Evolutionary conservation across 1,140 invertebrate species (phyloP).

Genomic region (Antheraea mylitta): DNA sequence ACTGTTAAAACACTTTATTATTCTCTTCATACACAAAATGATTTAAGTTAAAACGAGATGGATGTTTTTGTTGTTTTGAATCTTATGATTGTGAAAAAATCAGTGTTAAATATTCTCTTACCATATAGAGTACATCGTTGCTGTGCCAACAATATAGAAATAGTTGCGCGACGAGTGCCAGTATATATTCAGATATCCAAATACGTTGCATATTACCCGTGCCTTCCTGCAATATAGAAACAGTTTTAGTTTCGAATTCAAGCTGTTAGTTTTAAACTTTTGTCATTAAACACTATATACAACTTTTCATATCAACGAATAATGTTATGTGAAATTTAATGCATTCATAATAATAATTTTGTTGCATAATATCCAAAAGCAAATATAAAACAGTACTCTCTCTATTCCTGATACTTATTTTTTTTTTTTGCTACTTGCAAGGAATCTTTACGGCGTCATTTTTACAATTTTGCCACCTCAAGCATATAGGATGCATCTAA

Average conservation of each 20-base stretch:
- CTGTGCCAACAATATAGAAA: constrained; percentile 68
- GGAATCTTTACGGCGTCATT: no score
- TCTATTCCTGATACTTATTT: no score
- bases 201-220: constrained; percentile 52
- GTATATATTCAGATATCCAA: constrained; percentile 57
- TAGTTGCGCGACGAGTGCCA: constrained; percentile 54
- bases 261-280: neutral
- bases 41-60: no score
- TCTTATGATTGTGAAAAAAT: no score
- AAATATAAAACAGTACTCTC: no score
- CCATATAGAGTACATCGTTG: constrained; percentile 48
- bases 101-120: constrained; percentile 16
- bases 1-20: no score
- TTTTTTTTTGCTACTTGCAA: no score
- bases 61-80: no score
- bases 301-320: neutral
- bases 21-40: no score
- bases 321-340: neutral
- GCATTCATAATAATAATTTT: neutral
- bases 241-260: neutral
- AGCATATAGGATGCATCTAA: no score
- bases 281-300: neutral
- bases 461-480: no score
- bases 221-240: constrained; percentile 37
- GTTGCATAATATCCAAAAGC: no score